A percentile compares a stretch with the other conserved stretches of the same genome.
Conservation (phyloP, 2,113 vertebrate genomes). For the Ceratotherium simum region DNA sequence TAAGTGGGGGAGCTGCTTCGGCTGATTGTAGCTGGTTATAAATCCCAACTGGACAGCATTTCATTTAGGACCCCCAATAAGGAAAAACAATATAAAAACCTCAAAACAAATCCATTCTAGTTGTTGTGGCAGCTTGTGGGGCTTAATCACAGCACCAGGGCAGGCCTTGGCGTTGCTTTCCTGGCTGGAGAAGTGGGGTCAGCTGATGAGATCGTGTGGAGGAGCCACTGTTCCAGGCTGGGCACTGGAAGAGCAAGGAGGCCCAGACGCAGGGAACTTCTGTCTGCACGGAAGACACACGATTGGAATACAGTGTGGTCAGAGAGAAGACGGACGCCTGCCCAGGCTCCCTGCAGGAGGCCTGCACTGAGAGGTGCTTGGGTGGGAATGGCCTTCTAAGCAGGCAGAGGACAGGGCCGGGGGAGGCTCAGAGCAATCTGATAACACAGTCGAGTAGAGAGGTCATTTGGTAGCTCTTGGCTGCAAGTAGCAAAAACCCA, state of each 20-base stretch:
- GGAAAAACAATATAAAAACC: not conserved
- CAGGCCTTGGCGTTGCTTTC: not conserved
- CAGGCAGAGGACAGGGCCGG: not conserved
- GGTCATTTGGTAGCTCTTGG: not conserved
- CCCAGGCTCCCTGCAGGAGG: not conserved
- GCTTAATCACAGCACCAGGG: not conserved
- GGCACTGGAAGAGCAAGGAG: not conserved
- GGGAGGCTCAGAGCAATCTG: not conserved
- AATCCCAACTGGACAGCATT: not conserved
- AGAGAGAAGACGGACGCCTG: not conserved
- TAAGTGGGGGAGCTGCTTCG: not conserved
- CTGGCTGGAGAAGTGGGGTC: not conserved
- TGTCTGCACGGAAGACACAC: not conserved
- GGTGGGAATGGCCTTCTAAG: not conserved
- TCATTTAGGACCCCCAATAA: not conserved
- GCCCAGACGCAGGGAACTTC: not conserved
- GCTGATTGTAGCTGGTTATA: too few relatives aligned
- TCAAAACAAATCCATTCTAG: not conserved
- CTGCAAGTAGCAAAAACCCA: not conserved
- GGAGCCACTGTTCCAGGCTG: fast-evolving
- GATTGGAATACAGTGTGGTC: not conserved
- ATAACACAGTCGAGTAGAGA: not conserved
- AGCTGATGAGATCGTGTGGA: not conserved
- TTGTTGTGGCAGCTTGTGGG: not conserved
- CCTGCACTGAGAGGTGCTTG: not conserved